These are phyloP conservation scores for Drosophila bifasciata DNA, from an alignment of 1,140 invertebrate genomes.

Conservation along the genomic window DNA sequence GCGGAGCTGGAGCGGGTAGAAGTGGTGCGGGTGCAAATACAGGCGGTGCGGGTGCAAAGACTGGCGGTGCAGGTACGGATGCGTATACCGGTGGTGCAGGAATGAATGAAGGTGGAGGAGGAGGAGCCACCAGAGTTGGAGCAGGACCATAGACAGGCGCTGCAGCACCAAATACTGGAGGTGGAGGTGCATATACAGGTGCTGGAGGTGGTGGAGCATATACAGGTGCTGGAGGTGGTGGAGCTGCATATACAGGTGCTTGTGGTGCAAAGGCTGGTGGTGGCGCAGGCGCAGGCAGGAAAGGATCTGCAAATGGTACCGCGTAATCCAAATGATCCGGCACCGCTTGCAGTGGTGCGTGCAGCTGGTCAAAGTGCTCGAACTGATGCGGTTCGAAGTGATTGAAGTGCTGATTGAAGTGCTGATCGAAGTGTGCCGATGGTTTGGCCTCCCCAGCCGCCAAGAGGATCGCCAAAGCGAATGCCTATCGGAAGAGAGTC, in stretches of 20 bases:
- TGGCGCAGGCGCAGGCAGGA: constrained; percentile 40
- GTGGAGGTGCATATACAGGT: constrained; percentile 14
- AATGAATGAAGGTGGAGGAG: not conserved
- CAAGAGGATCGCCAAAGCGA: constrained; percentile 40
- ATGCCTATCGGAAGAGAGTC: constrained; percentile 22
- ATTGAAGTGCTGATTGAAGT: constrained; percentile 38
- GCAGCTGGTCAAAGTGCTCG: constrained; percentile 24
- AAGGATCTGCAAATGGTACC: constrained; percentile 31
- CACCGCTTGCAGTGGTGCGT: constrained; percentile 15
- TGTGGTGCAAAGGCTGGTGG: constrained; percentile 33
- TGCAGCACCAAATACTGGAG: constrained; percentile 13
- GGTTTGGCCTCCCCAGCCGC: constrained; percentile 54
- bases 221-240: too few relatives aligned
- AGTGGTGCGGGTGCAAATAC: constrained; percentile 33
- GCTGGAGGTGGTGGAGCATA: constrained; percentile 11
- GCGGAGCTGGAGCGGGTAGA: constrained; percentile 37
- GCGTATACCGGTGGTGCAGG: constrained; percentile 8
- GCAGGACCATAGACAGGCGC: constrained; percentile 26
- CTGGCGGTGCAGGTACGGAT: too few relatives aligned
- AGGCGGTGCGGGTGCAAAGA: constrained; percentile 12
- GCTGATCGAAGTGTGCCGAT: constrained; percentile 60
- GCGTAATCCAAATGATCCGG: constrained; percentile 60
- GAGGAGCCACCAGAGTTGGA: not conserved
- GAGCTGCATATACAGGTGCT: constrained; percentile 16
- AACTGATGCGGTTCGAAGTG: constrained; percentile 31